These are phyloP conservation scores for Pachyseris speciosa DNA, from an alignment of 64 coral and sea anemone species.

Conservation along the genomic window DNA sequence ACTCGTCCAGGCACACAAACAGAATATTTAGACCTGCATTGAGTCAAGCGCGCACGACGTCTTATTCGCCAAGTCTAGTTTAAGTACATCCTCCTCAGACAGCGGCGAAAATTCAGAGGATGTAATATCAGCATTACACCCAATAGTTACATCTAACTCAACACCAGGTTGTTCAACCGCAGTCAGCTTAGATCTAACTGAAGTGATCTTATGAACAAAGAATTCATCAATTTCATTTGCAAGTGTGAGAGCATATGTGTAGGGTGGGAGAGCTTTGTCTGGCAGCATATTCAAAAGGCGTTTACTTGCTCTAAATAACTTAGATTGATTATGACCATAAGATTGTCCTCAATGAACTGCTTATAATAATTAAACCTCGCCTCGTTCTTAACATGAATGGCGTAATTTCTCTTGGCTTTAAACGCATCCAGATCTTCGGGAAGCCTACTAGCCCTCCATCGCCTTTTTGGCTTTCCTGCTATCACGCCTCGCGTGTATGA, in stretches of 20 bases:
- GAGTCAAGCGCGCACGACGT: conserved; percentile 46
- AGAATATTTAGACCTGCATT: too few species aligned
- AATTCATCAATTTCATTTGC: conserved; percentile 63
- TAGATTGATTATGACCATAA: conserved; percentile 35
- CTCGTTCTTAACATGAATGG: conserved; percentile 55
- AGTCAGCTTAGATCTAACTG: conserved; percentile 52
- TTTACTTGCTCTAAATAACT: conserved; percentile 57
- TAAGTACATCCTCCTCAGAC: conserved; percentile 21
- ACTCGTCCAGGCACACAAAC: too few species aligned
- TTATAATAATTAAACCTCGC: conserved; percentile 18
- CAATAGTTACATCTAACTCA: neutral
- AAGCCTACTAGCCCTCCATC: conserved; percentile 51
- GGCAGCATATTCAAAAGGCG: conserved; percentile 44
- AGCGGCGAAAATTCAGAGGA: conserved; percentile 37
- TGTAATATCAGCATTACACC: neutral
- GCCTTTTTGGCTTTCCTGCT: conserved; percentile 45
- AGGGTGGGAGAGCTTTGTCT: conserved; percentile 38
- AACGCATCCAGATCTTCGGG: conserved; percentile 34
- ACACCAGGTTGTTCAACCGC: neutral
- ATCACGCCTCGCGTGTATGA: conserved; percentile 39
- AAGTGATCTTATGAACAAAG: conserved; percentile 67
- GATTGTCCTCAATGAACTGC: conserved; percentile 53
- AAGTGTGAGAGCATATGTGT: conserved; percentile 15
- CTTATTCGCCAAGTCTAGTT: conserved; percentile 4
- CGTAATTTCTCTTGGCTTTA: conserved; percentile 41